Percentiles rank a stretch among this genome's conserved stretches.
Evolutionary conservation across 2,113 vertebrate genomes (phyloP).

Genomic region (Nycticryphes semicollaris): DNA sequence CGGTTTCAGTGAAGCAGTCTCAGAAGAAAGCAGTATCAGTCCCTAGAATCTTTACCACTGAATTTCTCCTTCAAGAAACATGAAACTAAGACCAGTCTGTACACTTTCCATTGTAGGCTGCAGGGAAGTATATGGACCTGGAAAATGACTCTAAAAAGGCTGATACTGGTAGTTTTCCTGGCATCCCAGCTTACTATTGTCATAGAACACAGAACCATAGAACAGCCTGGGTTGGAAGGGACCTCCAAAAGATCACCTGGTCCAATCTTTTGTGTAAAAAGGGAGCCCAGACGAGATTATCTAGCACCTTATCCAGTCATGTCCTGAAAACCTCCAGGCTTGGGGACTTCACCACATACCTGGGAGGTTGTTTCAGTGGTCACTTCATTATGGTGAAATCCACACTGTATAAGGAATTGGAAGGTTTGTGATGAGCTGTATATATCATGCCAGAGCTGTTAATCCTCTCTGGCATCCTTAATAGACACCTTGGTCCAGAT

Average conservation of each 20-base stretch:
- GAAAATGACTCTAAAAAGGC: not conserved
- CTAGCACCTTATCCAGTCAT: fast-evolving
- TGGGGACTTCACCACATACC: not conserved
- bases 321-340: not conserved
- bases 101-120: not conserved
- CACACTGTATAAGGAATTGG: fast-evolving
- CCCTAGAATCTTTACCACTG: not conserved
- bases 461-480: not conserved
- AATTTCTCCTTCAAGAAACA: not conserved
- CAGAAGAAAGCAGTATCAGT: not conserved
- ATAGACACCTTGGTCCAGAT: not conserved
- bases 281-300: not conserved
- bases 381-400: not conserved
- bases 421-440: not conserved
- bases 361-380: not conserved
- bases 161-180: not conserved
- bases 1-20: constrained; percentile 16
- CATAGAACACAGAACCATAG: fast-evolving
- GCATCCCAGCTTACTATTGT: not conserved
- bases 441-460: not conserved
- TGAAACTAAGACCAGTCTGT: not conserved
- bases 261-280: not conserved
- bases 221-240: not conserved
- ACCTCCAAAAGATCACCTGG: not conserved
- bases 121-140: not conserved